Evolutionary conservation across 2,797 vertebrate genomes (phyloP), one percentile per base, ranked within the genome.

Genomic region (Clarias laeviceps): DNA sequence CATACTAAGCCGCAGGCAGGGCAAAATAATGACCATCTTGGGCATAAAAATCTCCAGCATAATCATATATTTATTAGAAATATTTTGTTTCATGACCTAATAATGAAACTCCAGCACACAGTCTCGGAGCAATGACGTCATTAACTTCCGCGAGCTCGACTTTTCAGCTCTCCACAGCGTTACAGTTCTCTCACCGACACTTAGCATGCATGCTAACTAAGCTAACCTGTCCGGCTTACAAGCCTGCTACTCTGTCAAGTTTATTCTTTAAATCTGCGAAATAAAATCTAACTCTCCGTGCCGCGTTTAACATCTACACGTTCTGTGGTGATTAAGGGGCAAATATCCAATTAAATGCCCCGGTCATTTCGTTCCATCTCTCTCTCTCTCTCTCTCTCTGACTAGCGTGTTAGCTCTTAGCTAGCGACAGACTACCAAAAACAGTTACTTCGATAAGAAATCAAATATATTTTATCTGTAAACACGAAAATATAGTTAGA

Each of bases 371-470:
- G 11, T 56, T 59, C 22, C 7, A 45, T 32, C 50, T 40, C 40
- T 40, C 40, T 14, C 50, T 40, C 37, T 34, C 34, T 50, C 45
- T 45, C 45, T 50, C 17, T 57, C 37, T 29, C 50, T 27, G 20
- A 27, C 66, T 70, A 62, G 72, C 70, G 0, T 14, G 64, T 50
- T 82, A 86, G 50, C 77, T 27, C 40, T 73, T 81, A 84, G 82
- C 77, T 27, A 9, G 24, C n/a, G 59, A 37, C 72, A 80, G 17
- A 6, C 56, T 80, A 72, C 27, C 27, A 73, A 2, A 7, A 81
- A 50, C 32, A 50, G 2, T 18, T 59, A 11, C 69, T 22, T 73
- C 11, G 40, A 57, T 17, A 32, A 54, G 18, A 17, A 72, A 15
- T 40, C 2, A n/a, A 17, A 7, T 27, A 12, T 27, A 6, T 54